Conservation (phyloP, 2,888 invertebrate genomes). For the Morpho deidamia region DNA sequence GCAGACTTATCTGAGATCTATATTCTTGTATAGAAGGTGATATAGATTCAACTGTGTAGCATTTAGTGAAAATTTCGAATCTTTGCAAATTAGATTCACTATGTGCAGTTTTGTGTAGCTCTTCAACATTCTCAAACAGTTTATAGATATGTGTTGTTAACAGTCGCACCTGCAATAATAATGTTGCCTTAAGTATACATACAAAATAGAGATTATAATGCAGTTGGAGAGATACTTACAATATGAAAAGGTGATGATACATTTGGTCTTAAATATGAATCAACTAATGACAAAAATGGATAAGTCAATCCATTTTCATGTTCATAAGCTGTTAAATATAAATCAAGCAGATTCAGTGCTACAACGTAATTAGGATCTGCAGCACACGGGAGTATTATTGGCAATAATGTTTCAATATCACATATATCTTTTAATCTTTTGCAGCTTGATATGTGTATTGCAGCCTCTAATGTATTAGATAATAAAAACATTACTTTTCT, state of each 20-base stretch:
- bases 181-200: neutral
- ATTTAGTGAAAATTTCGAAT: slow-evolving; percentile 81
- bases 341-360: slow-evolving; percentile 73
- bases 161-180: slow-evolving; percentile 80
- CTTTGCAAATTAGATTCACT: slow-evolving; percentile 53
- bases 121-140: slow-evolving; percentile 78
- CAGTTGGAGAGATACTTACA: slow-evolving; percentile 56
- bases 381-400: slow-evolving; percentile 62
- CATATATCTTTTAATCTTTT: slow-evolving; percentile 65
- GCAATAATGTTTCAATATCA: slow-evolving; percentile 57
- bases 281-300: slow-evolving; percentile 63
- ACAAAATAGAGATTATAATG: neutral
- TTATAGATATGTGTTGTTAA: slow-evolving; percentile 86
- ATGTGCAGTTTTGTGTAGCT: slow-evolving; percentile 57
- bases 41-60: slow-evolving; percentile 84
- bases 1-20: slow-evolving; percentile 84
- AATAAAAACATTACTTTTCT: slow-evolving; percentile 77
- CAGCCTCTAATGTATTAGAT: slow-evolving; percentile 77
- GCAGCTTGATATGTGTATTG: slow-evolving; percentile 75
- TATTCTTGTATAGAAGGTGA: slow-evolving; percentile 87
- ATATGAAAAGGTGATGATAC: slow-evolving; percentile 83
- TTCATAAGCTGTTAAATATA: slow-evolving; percentile 72
- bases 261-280: slow-evolving; percentile 77
- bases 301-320: slow-evolving; percentile 60
- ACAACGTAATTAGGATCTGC: slow-evolving; percentile 62